Conservation (phyloP, 1,140 invertebrate genomes). For the Euura lappo region DNA sequence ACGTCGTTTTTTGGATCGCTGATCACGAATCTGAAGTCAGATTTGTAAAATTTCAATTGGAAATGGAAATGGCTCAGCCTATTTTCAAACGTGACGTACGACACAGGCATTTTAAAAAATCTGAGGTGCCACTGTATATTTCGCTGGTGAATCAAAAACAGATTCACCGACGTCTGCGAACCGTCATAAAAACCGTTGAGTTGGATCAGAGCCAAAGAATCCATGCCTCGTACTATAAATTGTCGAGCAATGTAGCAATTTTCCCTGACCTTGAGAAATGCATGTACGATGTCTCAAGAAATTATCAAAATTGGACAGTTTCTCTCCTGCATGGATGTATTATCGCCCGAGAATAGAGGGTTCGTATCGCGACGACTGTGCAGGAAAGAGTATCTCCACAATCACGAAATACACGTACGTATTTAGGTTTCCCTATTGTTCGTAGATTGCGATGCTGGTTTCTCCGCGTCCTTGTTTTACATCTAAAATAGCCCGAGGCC, state of each 20-base stretch:
- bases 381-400: background rate
- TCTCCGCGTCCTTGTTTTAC: background rate
- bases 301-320: no score
- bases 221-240: background rate
- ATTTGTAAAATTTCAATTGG: background rate
- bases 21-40: no score
- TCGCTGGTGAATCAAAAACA: conserved; percentile 1
- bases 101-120: background rate
- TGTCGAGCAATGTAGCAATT: no score
- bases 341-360: background rate
- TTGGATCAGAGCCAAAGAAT: conserved; percentile 1
- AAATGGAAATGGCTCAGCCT: background rate
- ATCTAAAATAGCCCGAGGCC: background rate
- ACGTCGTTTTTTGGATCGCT: no score
- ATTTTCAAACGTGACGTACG: background rate
- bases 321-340: background rate
- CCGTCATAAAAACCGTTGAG: background rate
- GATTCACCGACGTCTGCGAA: conserved; percentile 1
- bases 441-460: background rate
- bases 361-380: background rate
- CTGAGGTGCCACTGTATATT: background rate
- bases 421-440: background rate
- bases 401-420: background rate
- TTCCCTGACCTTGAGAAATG: no score
- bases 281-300: no score